phyloP scores from a whole-genome alignment of 1,140 invertebrate species.

The Drosophila pallidifrons region DNA sequence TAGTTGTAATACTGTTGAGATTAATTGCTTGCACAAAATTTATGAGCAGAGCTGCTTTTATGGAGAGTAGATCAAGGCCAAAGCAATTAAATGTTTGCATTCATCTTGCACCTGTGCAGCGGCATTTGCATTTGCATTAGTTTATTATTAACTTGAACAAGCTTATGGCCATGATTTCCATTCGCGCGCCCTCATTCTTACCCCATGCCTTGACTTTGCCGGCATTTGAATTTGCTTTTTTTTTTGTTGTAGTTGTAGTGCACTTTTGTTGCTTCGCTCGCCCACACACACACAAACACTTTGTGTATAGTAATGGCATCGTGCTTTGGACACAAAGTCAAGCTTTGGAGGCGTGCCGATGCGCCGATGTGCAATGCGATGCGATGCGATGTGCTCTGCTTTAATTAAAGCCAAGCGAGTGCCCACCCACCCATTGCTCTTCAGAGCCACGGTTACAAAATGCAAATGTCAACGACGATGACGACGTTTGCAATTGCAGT shows the following conservation, averaged over 20 bases:
- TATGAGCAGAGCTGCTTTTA: no score
- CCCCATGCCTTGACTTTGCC: constrained; percentile 63
- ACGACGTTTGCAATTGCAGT: background rate
- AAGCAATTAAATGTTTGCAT: constrained; percentile 1
- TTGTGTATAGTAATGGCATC: constrained; percentile 13
- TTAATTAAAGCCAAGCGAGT: constrained; percentile 63
- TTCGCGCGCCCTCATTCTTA: background rate
- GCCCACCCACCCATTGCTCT: background rate
- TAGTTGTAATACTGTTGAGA: no score
- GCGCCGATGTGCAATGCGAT: constrained; percentile 35
- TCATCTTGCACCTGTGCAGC: constrained; percentile 19
- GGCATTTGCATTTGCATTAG: constrained; percentile 4
- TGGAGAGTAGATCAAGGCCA: constrained; percentile 11
- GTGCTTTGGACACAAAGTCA: constrained; percentile 36
- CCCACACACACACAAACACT: constrained; percentile 26
- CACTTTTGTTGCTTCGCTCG: constrained; percentile 65
- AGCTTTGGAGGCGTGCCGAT: constrained; percentile 64
- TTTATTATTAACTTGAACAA: constrained; percentile 7
- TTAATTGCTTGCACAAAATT: no score
- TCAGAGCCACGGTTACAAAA: constrained; percentile 29
- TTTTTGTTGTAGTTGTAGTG: constrained; percentile 19
- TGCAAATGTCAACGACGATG: constrained; percentile 66
- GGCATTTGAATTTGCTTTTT: constrained; percentile 60
- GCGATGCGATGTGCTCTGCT: constrained; percentile 51
- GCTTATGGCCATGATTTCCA: constrained; percentile 10